phyloP scores from a whole-genome alignment of 2,888 invertebrate species.

The Pristionchus entomophagus region DNA sequence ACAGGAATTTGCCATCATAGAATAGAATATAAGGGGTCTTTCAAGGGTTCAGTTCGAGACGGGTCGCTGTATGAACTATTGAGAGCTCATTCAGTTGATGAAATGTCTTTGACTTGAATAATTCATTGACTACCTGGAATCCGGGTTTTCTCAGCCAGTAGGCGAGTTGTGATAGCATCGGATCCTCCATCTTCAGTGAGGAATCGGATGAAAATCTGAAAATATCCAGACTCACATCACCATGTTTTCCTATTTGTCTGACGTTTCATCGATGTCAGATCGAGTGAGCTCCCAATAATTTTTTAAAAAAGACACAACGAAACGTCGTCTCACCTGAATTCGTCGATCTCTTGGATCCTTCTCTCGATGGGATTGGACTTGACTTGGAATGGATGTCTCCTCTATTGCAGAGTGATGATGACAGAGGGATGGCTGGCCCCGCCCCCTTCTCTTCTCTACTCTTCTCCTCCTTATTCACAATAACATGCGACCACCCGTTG shows the following conservation, averaged over 20 bases:
- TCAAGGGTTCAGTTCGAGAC: too few relatives aligned
- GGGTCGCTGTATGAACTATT: too few relatives aligned
- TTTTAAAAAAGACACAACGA: too few relatives aligned
- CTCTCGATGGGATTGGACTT: background rate
- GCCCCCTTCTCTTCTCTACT: background rate
- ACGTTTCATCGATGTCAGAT: too few relatives aligned
- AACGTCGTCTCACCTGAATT: too few relatives aligned
- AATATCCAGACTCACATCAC: too few relatives aligned
- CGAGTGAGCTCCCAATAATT: too few relatives aligned
- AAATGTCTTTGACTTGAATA: background rate
- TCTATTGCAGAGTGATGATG: too few relatives aligned
- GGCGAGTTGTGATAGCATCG: conserved; percentile 41
- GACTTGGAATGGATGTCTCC: background rate
- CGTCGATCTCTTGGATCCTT: background rate
- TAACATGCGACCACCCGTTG: conserved; percentile 28
- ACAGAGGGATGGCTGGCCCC: background rate
- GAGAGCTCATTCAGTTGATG: too few relatives aligned
- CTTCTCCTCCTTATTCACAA: background rate
- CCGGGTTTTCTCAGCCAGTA: conserved; percentile 39
- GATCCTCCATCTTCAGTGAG: conserved; percentile 37
- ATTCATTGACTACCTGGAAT: background rate
- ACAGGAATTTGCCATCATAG: background rate
- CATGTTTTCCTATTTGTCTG: too few relatives aligned
- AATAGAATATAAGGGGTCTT: too few relatives aligned
- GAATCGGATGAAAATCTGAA: background rate